Base-by-base conservation (phyloP, 2,797 vertebrate species). In the Cheirogaleus major region DNA sequence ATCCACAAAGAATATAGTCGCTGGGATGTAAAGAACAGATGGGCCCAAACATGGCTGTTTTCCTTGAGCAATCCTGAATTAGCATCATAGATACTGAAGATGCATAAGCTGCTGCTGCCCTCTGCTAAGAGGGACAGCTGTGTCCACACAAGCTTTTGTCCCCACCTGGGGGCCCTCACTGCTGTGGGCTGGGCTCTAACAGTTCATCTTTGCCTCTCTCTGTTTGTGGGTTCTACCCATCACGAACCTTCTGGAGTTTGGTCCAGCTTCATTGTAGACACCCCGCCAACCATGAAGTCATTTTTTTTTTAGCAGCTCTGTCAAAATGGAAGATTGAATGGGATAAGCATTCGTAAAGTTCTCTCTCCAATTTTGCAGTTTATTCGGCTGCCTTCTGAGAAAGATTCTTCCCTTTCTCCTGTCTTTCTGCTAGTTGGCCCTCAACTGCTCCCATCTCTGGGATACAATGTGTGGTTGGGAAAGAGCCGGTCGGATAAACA, bases 1-100 rank as follows among this genome's bases (percentile, higher is more conserved):
- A 84, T 94, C 43, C 52, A 69, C 57, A 69, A 91, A 38, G 73
- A 55, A 61, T 89, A 63, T 73, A 86, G 30, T 78, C 3, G 2
- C 52, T 43, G 94, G 50, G 65, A 76, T 93, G 55, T 76, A 80
- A 92, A 86, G 86, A 91, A 73, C 89, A 96, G 91, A 95, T 96
- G 82, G 91, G 8, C 32, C 55, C 9, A 3, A 93, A 82, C 0
- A 7, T 82, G 67, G 50, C 4, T 67, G 69, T 81, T 82, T 92
- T 95, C 83, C 86, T 83, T 81, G 82, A 89, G 75, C 67, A 65
- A 83, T 69, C 89, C 45, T 92, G 89, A 97, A 76, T 84, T 89
- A 89, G 86, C 75, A 38, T 69, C 83, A 3, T 27, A 90, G 91
- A 78, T 94, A 95, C 30, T 70, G 87, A 93, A 81, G 70, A 78